Percentiles rank a stretch among this genome's conserved stretches.
Conservation (phyloP, 2,113 vertebrate genomes). For the human region GRCh38 chrX:47495501-47496000, state of each 20-base stretch:
- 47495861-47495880: background rate
- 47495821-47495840: background rate
- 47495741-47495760: background rate
- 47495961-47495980: background rate
- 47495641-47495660: background rate
- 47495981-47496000: background rate
- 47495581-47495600: background rate
- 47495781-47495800: background rate
- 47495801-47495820: background rate
- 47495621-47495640: background rate
- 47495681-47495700: background rate
- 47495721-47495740: background rate
- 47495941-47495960: conserved; percentile 16
- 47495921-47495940: background rate
- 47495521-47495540: background rate
- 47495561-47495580: background rate
- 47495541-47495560: background rate
- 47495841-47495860: background rate
- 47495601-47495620: background rate
- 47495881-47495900: background rate
- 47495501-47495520: background rate
- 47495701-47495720: background rate
- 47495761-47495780: background rate
- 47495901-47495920: background rate
- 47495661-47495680: background rate